Base-by-base conservation (phyloP, 2,113 vertebrate species). In the Orycteropus afer region DNA sequence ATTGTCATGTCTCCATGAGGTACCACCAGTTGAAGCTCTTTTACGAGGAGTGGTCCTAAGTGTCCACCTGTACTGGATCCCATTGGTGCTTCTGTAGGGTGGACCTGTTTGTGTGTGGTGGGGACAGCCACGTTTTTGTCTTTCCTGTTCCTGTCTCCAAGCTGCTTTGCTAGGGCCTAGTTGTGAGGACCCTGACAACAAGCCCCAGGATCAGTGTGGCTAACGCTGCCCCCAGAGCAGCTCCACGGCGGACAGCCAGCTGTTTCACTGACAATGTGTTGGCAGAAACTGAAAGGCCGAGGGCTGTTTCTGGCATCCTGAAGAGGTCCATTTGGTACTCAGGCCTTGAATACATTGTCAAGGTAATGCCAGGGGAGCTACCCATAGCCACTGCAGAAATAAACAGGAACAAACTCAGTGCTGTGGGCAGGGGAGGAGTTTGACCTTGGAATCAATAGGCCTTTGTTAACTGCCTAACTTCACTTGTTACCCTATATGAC, bases 321-420 rank as follows among this genome's bases (percentile, higher is more conserved):
- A 69, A 49, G 55, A 76, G 97, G 12, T 55, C 76, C 0, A 0
- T 2, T 0, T 42, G 23, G 1, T 86, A 92, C 4, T 96, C 96
- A 0, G 2, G 17, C 47, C 7, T 92, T 51, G 94, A 97, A 84
- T 98, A 95, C 53, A 53, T 90, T 0, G 0, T 96, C 77, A 98
- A 95, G 63, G 95, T 76, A 0, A 98, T 49, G 0, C 97, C 94
- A 0, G 53, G 93, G 40, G 80, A 85, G 0, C 0, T 12, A 0
- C 96, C 95, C 0, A 59, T 5, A 40, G 93, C 89, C 7, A 97
- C 98, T 98, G 97, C 51, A 47, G 92, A 86, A 34, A 15, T 69
- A 88, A 90, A 63, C 0, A 14, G 51, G n/a, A 53, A 32, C 0
- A 0, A 63, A 18, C 2, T 92, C 25, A 9, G 13, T 20, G 1